These are phyloP conservation scores for Euura lappo DNA, from an alignment of 1,140 invertebrate species.

Conservation along the genomic window DNA sequence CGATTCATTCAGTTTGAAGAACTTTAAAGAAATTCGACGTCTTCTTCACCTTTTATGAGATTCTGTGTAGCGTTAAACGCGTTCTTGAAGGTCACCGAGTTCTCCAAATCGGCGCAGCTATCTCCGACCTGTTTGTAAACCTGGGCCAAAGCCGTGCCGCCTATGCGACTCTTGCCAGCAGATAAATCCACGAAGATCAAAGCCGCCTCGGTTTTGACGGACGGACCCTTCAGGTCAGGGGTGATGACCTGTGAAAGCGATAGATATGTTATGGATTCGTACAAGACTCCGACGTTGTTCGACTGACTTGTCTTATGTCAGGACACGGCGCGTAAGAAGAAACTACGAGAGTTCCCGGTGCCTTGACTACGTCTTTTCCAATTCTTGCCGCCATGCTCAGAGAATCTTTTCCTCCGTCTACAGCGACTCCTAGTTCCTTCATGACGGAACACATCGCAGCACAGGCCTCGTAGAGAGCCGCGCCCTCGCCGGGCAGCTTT, in stretches of 20 bases:
- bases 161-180: slow-evolving; percentile 72
- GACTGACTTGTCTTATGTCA: slow-evolving; percentile 73
- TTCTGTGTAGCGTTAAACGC: slow-evolving; percentile 86
- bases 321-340: slow-evolving; percentile 95
- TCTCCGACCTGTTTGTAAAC: slow-evolving; percentile 87
- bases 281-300: neutral
- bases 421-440: slow-evolving; percentile 85
- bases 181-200: slow-evolving; percentile 77
- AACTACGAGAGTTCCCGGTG: slow-evolving; percentile 92
- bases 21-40: neutral
- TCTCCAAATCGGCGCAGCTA: slow-evolving; percentile 79
- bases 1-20: neutral
- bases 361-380: slow-evolving; percentile 76
- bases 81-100: slow-evolving; percentile 69
- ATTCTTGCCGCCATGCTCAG: slow-evolving; percentile 95
- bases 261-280: slow-evolving; percentile 23
- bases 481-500: slow-evolving; percentile 91
- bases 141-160: slow-evolving; percentile 92
- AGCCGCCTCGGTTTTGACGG: slow-evolving; percentile 56
- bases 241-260: slow-evolving; percentile 66
- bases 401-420: slow-evolving; percentile 98
- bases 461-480: slow-evolving; percentile 85
- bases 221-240: slow-evolving; percentile 84
- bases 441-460: slow-evolving; percentile 87
- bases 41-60: slow-evolving; percentile 72